Conservation (phyloP, 2,888 invertebrate species). For the Phrixothrix hirtus region DNA sequence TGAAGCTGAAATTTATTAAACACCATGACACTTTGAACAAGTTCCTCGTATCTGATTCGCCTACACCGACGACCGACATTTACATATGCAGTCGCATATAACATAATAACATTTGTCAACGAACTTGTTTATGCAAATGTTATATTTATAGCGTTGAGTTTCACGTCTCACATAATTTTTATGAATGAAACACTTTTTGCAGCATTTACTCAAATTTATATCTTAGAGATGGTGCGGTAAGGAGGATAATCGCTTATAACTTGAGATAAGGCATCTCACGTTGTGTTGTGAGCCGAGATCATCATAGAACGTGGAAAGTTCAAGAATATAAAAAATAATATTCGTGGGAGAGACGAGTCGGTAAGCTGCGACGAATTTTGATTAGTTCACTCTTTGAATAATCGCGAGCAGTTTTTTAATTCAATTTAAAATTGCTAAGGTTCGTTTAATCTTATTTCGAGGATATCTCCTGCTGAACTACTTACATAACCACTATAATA, state of each 20-base stretch:
- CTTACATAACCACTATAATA: too few relatives aligned
- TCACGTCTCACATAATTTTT: constrained; percentile 32
- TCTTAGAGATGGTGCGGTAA: constrained; percentile 8
- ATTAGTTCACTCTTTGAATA: constrained; percentile 17
- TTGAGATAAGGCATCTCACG: constrained; percentile 33
- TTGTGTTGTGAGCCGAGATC: constrained; percentile 29
- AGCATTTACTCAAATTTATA: constrained; percentile 11
- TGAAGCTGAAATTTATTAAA: constrained; percentile 19
- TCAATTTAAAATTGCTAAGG: neutral
- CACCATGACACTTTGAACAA: constrained; percentile 24
- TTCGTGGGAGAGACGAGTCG: constrained; percentile 34
- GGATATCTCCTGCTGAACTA: too few relatives aligned
- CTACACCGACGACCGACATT: constrained; percentile 22
- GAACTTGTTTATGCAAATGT: constrained; percentile 40
- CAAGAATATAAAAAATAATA: constrained; percentile 38
- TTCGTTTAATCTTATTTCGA: too few relatives aligned
- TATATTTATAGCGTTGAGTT: constrained; percentile 33
- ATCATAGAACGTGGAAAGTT: constrained; percentile 34
- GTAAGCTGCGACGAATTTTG: constrained; percentile 31
- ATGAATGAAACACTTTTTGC: constrained; percentile 31
- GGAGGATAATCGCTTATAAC: constrained; percentile 15
- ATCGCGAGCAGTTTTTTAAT: neutral
- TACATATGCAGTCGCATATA: constrained; percentile 30
- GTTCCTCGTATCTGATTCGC: constrained; percentile 15
- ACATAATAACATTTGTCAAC: constrained; percentile 38